These are phyloP conservation scores for Scaptomyza graminum DNA, from an alignment of 1,140 invertebrate species.

Conservation along the genomic window DNA sequence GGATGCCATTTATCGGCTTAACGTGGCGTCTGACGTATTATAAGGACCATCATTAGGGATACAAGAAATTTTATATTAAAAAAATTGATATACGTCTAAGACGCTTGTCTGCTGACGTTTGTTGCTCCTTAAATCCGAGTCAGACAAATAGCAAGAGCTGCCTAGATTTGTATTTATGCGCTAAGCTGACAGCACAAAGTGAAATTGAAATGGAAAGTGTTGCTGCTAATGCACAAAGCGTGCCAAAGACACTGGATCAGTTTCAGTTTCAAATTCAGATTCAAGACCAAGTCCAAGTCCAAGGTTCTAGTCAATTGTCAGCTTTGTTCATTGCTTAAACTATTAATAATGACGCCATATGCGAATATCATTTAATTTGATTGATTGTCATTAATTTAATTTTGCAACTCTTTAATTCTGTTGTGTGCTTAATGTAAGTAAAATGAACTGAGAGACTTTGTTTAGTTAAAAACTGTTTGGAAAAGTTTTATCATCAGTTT, in stretches of 20 bases:
- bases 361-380: slow-evolving; percentile 5
- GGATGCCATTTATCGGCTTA: slow-evolving; percentile 60
- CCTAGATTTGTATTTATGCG: slow-evolving; percentile 43
- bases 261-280: too few relatives aligned
- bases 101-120: background rate
- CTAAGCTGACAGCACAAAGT: slow-evolving; percentile 41
- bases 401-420: background rate
- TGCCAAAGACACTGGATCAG: slow-evolving; percentile 1
- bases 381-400: slow-evolving; percentile 15
- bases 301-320: slow-evolving; percentile 1
- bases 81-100: background rate
- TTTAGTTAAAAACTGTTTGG: background rate
- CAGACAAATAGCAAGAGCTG: slow-evolving; percentile 23
- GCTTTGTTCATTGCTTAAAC: background rate
- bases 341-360: slow-evolving; percentile 22
- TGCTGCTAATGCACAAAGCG: slow-evolving; percentile 35
- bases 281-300: background rate
- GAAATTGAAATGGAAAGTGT: slow-evolving; percentile 54
- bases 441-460: background rate
- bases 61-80: slow-evolving; percentile 41
- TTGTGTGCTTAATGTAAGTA: background rate
- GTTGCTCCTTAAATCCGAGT: slow-evolving; percentile 37
- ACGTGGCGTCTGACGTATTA: slow-evolving; percentile 38
- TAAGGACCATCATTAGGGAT: slow-evolving; percentile 16
- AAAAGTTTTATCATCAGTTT: too few relatives aligned